Conservation (phyloP, 2,888 invertebrate species). For the Tetragonisca angustula region DNA sequence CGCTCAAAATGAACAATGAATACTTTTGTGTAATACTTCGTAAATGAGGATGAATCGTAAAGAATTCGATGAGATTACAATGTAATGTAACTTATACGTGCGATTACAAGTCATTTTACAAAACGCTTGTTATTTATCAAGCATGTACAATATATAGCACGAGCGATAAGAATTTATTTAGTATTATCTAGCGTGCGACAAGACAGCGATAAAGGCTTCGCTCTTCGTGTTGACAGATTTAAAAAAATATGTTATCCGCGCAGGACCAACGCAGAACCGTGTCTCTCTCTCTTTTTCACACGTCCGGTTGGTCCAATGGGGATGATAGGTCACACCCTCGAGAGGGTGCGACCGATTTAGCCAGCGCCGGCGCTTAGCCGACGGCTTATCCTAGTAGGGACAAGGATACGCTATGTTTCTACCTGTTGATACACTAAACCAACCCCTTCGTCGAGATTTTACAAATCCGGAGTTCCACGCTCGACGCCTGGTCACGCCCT, state of each 20-base stretch:
- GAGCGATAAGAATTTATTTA: constrained; percentile 17
- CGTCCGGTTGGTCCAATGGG: constrained; percentile 80
- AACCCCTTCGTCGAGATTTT: constrained; percentile 82
- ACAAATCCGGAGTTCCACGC: constrained; percentile 79
- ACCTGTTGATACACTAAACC: constrained; percentile 83
- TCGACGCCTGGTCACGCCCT: constrained; percentile 77
- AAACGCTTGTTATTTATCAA: background rate
- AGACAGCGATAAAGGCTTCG: constrained; percentile 41
- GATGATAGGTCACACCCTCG: constrained; percentile 82
- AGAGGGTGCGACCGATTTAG: constrained; percentile 82
- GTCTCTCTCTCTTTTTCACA: constrained; percentile 77
- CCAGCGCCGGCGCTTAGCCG: constrained; percentile 83
- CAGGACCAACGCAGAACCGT: constrained; percentile 79
- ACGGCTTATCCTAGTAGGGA: constrained; percentile 82
- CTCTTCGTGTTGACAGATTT: constrained; percentile 47
- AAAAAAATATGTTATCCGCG: constrained; percentile 72
- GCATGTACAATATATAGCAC: background rate
- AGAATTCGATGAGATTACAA: background rate
- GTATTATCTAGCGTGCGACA: background rate
- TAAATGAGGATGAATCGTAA: background rate
- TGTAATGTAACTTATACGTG: background rate
- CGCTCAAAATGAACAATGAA: too few species aligned
- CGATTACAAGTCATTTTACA: background rate
- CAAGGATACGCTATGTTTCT: constrained; percentile 72
- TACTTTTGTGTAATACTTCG: too few species aligned